Evolutionary conservation across 2,113 vertebrate genomes (phyloP), one percentile per base, ranked within the genome.

Genomic region (Acanthochromis polyacanthus): DNA sequence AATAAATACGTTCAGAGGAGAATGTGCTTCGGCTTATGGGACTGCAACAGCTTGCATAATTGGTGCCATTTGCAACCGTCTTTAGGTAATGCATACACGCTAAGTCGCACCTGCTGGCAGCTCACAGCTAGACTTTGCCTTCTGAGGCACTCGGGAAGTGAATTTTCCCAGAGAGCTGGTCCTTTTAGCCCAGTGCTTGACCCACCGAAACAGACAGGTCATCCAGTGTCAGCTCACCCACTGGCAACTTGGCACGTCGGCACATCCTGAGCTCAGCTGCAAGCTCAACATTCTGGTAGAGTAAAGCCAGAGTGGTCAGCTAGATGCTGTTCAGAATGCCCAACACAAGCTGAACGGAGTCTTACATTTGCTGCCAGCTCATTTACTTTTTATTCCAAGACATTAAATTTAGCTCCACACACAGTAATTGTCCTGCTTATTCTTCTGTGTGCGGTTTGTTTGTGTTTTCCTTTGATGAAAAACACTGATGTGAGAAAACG

Each of bases 181-280:
- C 58, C 72, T 67, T 69, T 83, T 45, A 57, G 56, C 80, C 65
- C 32, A 17, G 56, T 43, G 63, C 32, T 89, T 81, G 78, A 82
- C 68, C 75, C 32, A 22, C 66, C 40, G 67, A 80, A 68, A 25
- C 57, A 74, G 83, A 80, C 59, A 52, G 84, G 73, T 78, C 69
- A n/a, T 38, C 73, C 45, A 40, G 65, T 86, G 85, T 89, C 53
- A 28, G 75, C 75, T 82, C 82, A 70, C 83, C 81, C 60, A 52
- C 79, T 50, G 85, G 4, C 66, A 65, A 78, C 25, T 63, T 79
- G 87, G 62, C 80, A 81, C 78, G 10, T 74, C 69, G 87, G 62
- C 80, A 81, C 78, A 11, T 74, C 69, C 52, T 72, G 72, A 15
- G 80, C 70, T 74, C 71, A 86, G 89, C 69, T 86, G 79, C 80